These are phyloP conservation scores for Agrilus mali DNA, from an alignment of 2,888 invertebrate genomes.

Conservation along the genomic window DNA sequence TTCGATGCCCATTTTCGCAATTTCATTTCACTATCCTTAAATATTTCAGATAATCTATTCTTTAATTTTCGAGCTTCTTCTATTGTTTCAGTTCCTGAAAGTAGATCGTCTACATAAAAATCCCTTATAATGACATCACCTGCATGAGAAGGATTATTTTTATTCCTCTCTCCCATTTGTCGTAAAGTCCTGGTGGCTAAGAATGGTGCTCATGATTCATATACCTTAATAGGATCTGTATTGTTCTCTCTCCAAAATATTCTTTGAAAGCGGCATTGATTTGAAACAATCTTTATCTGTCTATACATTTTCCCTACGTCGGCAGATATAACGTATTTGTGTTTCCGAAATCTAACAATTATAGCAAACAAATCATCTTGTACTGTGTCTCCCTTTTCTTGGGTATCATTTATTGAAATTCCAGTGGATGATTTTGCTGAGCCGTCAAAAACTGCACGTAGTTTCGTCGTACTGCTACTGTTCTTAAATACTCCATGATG, in stretches of 20 bases:
- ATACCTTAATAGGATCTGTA: not conserved
- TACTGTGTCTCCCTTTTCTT: conserved; percentile 8
- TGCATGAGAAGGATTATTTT: too few species aligned
- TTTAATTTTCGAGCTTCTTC: not conserved
- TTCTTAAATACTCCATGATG: conserved; percentile 10
- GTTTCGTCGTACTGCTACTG: too few species aligned
- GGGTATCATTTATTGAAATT: too few species aligned
- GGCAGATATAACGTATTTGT: conserved; percentile 13
- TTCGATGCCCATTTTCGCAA: too few species aligned
- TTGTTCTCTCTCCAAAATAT: not conserved
- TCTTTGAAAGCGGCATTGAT: not conserved
- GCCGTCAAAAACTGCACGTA: too few species aligned
- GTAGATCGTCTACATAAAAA: too few species aligned
- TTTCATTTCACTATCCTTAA: not conserved
- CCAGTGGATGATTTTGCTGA: too few species aligned
- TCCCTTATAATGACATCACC: too few species aligned
- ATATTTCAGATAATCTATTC: not conserved
- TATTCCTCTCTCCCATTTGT: too few species aligned
- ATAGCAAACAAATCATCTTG: conserved; percentile 9
- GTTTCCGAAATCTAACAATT: conserved; percentile 11
- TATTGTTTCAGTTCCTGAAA: too few species aligned
- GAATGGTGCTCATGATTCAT: too few species aligned
- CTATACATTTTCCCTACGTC: conserved; percentile 18
- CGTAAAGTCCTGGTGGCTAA: too few species aligned
- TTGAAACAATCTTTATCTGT: conserved; percentile 6